Evolutionary conservation across 2,797 vertebrate genomes (phyloP).

Genomic region (Enoplosus armatus): DNA sequence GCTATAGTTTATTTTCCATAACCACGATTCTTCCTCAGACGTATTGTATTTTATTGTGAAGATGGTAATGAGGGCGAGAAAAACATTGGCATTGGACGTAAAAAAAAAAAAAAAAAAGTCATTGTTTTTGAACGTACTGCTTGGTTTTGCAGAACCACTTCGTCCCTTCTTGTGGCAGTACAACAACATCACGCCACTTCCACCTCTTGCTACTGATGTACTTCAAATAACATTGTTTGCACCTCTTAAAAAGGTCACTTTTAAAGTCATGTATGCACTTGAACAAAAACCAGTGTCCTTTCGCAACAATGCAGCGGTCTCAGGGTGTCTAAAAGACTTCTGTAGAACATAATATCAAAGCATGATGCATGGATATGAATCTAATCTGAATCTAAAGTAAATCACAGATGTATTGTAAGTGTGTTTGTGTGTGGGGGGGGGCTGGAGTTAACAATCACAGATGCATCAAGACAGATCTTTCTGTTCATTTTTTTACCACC

Average conservation of each 20-base stretch:
- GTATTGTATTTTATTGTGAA: neutral
- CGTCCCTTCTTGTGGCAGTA: neutral
- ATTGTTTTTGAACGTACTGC: neutral
- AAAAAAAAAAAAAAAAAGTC: neutral
- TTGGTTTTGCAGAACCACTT: neutral
- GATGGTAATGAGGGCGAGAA: neutral
- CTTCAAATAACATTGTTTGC: neutral
- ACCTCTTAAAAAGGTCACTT: neutral
- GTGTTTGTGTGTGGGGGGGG: neutral
- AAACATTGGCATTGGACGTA: neutral
- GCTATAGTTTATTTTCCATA: neutral
- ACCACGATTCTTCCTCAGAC: too few species aligned
- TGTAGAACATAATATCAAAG: neutral
- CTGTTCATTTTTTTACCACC: slow-evolving; percentile 5
- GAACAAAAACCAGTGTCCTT: neutral
- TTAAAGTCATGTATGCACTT: neutral
- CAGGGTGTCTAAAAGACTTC: neutral
- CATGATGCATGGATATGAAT: neutral
- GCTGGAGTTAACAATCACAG: neutral
- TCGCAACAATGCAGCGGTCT: neutral
- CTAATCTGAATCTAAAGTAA: neutral
- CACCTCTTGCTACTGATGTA: neutral
- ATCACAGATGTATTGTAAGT: neutral
- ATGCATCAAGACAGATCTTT: slow-evolving; percentile 7
- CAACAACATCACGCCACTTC: neutral